These are phyloP conservation scores for Tenebrio molitor DNA, from an alignment of 1,140 invertebrate genomes.

Conservation along the genomic window DNA sequence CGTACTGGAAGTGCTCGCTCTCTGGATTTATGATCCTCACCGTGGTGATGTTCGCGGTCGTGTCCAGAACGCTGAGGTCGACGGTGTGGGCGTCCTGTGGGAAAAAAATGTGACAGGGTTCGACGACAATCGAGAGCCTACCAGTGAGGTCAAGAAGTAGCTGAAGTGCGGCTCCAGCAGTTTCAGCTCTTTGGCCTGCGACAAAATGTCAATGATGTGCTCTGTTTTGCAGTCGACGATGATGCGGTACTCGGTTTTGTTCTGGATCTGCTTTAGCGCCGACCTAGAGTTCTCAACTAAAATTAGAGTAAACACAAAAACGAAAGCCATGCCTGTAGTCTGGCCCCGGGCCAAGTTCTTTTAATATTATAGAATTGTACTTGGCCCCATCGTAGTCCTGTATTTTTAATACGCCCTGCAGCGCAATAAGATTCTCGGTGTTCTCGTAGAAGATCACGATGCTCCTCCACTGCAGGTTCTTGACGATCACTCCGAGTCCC, in stretches of 20 bases:
- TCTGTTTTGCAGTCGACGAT: constrained; percentile 21
- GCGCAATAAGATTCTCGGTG: constrained; percentile 80
- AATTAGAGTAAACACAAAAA: not conserved
- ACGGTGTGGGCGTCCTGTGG: constrained; percentile 19
- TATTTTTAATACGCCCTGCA: constrained; percentile 87
- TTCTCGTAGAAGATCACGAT: constrained; percentile 88
- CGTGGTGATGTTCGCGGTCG: constrained; percentile 8
- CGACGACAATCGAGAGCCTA: not conserved
- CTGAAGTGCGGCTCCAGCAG: not conserved
- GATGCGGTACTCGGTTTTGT: constrained; percentile 74
- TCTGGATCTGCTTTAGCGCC: constrained; percentile 83
- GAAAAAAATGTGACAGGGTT: not conserved
- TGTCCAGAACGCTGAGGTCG: not conserved
- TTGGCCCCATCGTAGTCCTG: constrained; percentile 67
- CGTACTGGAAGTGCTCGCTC: not conserved
- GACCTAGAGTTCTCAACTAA: constrained; percentile 61
- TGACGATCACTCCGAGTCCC: constrained; percentile 80
- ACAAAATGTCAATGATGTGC: not conserved
- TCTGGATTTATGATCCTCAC: constrained; percentile 12
- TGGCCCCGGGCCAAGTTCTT: constrained; percentile 72
- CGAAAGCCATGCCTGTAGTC: constrained; percentile 69
- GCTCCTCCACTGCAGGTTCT: constrained; percentile 81
- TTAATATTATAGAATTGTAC: constrained; percentile 72
- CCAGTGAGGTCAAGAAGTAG: constrained; percentile 23
- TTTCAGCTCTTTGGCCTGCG: constrained; percentile 22